Percentiles rank a stretch among this genome's conserved stretches.
phyloP scores from a whole-genome alignment of 2,797 vertebrate species.

The Xiphophorus birchmanni region DNA sequence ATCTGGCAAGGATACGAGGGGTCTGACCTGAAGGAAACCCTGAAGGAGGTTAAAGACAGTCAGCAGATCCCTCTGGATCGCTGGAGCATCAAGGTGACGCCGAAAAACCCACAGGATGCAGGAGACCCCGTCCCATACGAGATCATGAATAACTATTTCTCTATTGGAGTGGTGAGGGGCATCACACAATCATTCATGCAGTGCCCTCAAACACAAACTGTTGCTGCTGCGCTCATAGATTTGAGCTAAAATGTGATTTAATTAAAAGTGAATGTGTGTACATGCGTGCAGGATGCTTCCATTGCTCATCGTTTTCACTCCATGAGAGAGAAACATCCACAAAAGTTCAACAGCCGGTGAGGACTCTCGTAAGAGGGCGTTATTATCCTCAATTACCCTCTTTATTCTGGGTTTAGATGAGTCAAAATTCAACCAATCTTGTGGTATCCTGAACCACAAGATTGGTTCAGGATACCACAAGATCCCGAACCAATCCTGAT shows the following conservation, averaged over 20 bases:
- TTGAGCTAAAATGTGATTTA: background rate
- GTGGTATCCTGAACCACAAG: too few species aligned
- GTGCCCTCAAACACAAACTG: background rate
- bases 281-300: constrained; percentile 87
- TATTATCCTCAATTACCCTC: background rate
- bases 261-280: constrained; percentile 18
- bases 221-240: background rate
- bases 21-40: constrained; percentile 85
- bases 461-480: too few species aligned
- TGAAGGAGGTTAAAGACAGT: constrained; percentile 87
- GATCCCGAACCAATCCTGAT: too few species aligned
- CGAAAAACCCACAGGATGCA: constrained; percentile 80
- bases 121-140: constrained; percentile 92
- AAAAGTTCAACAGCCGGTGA: constrained; percentile 96
- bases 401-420: background rate
- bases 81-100: constrained; percentile 89
- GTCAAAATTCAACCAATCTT: background rate
- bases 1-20: constrained; percentile 87
- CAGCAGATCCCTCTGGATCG: constrained; percentile 86
- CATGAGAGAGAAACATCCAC: constrained; percentile 94
- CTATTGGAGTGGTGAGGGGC: constrained; percentile 91
- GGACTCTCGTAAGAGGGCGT: background rate
- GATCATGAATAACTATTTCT: constrained; percentile 98
- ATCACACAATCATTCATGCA: background rate
- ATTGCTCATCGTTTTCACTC: constrained; percentile 95